Percentiles rank a stretch among this genome's conserved stretches.
These are phyloP conservation scores for Mantis religiosa DNA, from an alignment of 2,888 invertebrate genomes.

Conservation along the genomic window DNA sequence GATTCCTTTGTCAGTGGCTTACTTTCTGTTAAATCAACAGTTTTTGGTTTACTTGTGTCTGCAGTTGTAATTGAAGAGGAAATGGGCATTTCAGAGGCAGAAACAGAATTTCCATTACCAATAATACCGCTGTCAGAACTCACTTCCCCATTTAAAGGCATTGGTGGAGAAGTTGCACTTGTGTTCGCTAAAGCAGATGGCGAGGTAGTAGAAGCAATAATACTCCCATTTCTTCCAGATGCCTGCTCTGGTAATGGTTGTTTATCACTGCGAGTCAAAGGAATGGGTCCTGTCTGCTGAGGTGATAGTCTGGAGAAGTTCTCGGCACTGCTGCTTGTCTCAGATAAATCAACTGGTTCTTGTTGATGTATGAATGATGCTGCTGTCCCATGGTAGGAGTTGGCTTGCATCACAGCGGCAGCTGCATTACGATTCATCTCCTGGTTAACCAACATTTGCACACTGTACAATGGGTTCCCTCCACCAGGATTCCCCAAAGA, in stretches of 20 bases:
- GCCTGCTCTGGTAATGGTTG: slow-evolving; percentile 31
- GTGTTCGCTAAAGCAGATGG: slow-evolving; percentile 8
- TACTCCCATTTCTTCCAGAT: slow-evolving; percentile 40
- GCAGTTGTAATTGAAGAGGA: not conserved
- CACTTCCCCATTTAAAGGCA: slow-evolving; percentile 43
- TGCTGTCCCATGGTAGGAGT: slow-evolving; percentile 19
- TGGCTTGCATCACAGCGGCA: slow-evolving; percentile 24
- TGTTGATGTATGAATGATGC: slow-evolving; percentile 18
- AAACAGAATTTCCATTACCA: slow-evolving; percentile 42
- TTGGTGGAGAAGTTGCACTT: slow-evolving; percentile 40
- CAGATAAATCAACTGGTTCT: slow-evolving; percentile 39
- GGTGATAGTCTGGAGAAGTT: slow-evolving; percentile 41
- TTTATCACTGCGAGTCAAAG: slow-evolving; percentile 43
- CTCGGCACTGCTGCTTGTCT: slow-evolving; percentile 41
- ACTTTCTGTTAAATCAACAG: not conserved
- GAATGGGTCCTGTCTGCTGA: slow-evolving; percentile 42
- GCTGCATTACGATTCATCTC: slow-evolving; percentile 41
- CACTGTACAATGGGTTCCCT: slow-evolving; percentile 42
- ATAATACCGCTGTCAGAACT: slow-evolving; percentile 43
- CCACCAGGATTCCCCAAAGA: slow-evolving; percentile 23
- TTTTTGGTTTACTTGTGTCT: slow-evolving; percentile 5
- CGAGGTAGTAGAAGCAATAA: slow-evolving; percentile 27
- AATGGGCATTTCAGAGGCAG: slow-evolving; percentile 29
- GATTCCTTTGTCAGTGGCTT: slow-evolving; percentile 5
- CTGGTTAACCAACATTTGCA: slow-evolving; percentile 45